Evolutionary conservation across 1,140 invertebrate genomes (phyloP), one percentile per base, ranked within the genome.

Genomic region (Galendromus occidentalis): DNA sequence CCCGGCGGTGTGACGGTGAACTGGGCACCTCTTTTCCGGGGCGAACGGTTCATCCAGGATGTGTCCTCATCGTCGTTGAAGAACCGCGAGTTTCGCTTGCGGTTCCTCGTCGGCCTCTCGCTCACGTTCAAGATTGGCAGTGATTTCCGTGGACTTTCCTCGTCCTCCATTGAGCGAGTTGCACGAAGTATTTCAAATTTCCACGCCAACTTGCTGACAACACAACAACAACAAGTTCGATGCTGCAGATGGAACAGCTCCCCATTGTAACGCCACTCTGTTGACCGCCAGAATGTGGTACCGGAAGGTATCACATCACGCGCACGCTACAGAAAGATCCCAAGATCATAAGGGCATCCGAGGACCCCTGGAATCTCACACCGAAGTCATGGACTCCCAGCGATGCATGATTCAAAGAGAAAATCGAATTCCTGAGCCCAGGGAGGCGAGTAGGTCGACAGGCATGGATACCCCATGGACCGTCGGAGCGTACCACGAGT

Each of bases 31-130:
- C 51, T 25, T 25, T 59, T 59, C 2, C 51, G 51, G 33, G 51
- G 51, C 14, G 51, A 59, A 14, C 51, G 14, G 9, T 59, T 59
- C 17, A 25, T 33, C 51, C 51, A 59, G 14, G 51, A 59, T 1
- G 51, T 59, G 22, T 59, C 51, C 33, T 59, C 25, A 59, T 59
- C 51, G 33, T 59, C 51, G 20, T 59, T 59, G 22, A 59, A 59
- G 22, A 59, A 25, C 51, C 51, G 25, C 22, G 51, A 59, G 22
- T 59, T 59, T 25, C 51, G 25, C 25, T 59, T 59, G 14, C 51
- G 51, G 51, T 59, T 59, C 22, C 51, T 25, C 14, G 33, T 25
- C 22, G 51, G 51, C 51, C 51, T 1, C 22, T 59, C 51, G 9
- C 33, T 59, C 14, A 59, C 51, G 33, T 59, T 59, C 2, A 33